Conservation (phyloP, 37 sponge, comb jelly and placozoan genomes). For the Petrosia ficiformis region DNA sequence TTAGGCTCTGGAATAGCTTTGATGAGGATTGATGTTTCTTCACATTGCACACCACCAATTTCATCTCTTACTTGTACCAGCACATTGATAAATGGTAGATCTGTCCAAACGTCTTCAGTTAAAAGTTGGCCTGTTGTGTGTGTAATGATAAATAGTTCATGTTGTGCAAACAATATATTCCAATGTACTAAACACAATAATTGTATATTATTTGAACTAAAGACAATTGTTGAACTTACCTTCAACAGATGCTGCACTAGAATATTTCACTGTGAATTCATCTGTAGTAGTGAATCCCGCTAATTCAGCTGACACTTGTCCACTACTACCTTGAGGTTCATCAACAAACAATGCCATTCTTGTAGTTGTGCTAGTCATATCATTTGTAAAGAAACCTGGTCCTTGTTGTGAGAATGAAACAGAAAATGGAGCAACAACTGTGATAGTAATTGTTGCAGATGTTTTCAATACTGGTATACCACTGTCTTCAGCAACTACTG, state of each 20-base stretch:
- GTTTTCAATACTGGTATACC: constrained; percentile 43
- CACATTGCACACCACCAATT: constrained; percentile 43
- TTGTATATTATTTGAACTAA: too few species aligned
- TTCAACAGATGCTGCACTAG: constrained; percentile 15
- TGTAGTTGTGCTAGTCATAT: background rate
- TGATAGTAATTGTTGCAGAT: constrained; percentile 12
- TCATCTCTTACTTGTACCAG: constrained; percentile 52
- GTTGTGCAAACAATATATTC: too few species aligned
- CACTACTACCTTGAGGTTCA: constrained; percentile 25
- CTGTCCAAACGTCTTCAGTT: constrained; percentile 28
- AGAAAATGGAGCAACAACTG: background rate
- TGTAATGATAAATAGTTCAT: background rate
- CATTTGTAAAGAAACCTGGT: background rate
- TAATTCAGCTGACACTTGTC: constrained; percentile 40
- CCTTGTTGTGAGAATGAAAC: background rate
- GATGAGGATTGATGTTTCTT: constrained; percentile 10
- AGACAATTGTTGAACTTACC: constrained; percentile 48
- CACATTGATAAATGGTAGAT: constrained; percentile 33
- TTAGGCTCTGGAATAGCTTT: constrained; percentile 17
- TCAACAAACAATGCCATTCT: constrained; percentile 36
- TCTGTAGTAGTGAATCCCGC: constrained; percentile 1
- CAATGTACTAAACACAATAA: too few species aligned
- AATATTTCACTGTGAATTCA: background rate
- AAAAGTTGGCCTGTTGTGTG: background rate
- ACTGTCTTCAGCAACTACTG: constrained; percentile 40